Evolutionary conservation across 1,140 invertebrate genomes (phyloP), one percentile per base, ranked within the genome.

Genomic region (Calephelis virginiensis): DNA sequence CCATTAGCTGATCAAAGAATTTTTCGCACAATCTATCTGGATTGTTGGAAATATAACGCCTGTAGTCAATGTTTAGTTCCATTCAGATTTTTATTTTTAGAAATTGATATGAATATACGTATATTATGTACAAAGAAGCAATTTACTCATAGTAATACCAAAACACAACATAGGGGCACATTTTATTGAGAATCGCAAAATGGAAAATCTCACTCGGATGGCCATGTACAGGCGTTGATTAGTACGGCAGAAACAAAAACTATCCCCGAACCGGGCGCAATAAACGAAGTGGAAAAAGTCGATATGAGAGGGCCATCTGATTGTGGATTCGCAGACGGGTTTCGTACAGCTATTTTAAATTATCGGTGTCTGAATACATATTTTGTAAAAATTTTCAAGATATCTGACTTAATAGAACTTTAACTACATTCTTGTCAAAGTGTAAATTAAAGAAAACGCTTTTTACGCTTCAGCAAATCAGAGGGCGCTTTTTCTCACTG

Each of bases 261-360:
- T 90, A 90, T 88, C 88, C 83, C 85, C 83, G 80, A 85, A 89
- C 80, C 76, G 79, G 71, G 77, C 70, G 88, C 78, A 86, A 83
- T 83, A 86, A 90, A 84, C 84, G 82, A 87, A 85, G 85, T 82
- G 86, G 83, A 90, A 90, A 90, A 88, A 87, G 85, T 89, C 86
- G 87, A 89, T 89, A 90, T 83, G 86, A 77, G 80, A 74, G 72
- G 68, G 77, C 80, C 67, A 81, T 81, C 85, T 84, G 81, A 88
- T 85, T 84, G 80, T 88, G 76, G 79, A 84, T 86, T 89, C 80
- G 80, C 70, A 74, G 77, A 85, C 81, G 83, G 82, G 83, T 77
- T 80, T 89, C 83, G 81, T 80, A 80, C 80, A 83, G 69, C 76
- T 79, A 82, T 85, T 86, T 85, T 83, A 85, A 88, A 86, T 87